These are phyloP conservation scores for Rhea pennata DNA, from an alignment of 2,113 vertebrate species.

Conservation along the genomic window DNA sequence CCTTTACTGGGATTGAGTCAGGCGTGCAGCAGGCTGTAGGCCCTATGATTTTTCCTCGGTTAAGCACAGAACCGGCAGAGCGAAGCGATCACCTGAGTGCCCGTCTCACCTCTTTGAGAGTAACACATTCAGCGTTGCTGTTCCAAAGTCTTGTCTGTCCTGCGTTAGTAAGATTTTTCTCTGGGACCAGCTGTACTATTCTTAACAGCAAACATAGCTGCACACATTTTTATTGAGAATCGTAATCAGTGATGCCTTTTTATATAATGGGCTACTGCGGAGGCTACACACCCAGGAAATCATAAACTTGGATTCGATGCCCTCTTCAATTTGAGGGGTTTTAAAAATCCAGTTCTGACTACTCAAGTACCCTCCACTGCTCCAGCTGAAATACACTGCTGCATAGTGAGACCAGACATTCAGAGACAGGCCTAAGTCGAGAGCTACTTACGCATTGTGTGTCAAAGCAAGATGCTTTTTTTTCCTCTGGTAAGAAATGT, in stretches of 20 bases:
- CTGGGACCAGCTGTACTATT: background rate
- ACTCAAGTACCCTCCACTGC: fast-evolving
- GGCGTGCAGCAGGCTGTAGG: fast-evolving
- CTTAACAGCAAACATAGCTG: background rate
- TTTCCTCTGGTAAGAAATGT: background rate
- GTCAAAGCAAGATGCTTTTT: background rate
- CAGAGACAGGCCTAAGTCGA: background rate
- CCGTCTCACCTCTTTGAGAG: no score
- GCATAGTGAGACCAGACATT: no score
- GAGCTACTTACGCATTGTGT: fast-evolving
- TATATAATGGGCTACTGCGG: fast-evolving
- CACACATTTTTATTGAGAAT: background rate
- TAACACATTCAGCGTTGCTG: fast-evolving
- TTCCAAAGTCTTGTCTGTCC: fast-evolving
- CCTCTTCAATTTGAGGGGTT: fast-evolving
- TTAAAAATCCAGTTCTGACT: background rate
- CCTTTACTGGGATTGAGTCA: background rate
- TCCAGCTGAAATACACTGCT: background rate
- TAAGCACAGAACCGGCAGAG: background rate
- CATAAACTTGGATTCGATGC: background rate
- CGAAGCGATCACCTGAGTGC: fast-evolving
- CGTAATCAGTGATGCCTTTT: background rate
- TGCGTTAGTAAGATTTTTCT: fast-evolving
- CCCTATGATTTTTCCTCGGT: fast-evolving
- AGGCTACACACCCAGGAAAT: background rate